These are phyloP conservation scores for Huso huso DNA, from an alignment of 2,797 vertebrate species.

Conservation along the genomic window DNA sequence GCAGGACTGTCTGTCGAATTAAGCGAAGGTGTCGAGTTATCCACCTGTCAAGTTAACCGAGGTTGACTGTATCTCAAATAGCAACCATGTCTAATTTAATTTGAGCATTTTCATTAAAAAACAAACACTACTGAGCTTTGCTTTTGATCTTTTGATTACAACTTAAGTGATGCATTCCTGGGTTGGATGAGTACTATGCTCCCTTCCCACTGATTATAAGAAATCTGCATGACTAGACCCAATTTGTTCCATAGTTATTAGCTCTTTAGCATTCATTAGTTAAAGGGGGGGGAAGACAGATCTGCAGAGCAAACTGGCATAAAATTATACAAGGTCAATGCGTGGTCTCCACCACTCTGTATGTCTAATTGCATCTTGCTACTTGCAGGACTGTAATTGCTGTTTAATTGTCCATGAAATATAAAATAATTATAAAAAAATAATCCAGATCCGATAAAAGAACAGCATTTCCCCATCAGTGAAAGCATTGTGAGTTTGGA, in stretches of 20 bases:
- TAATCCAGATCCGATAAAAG: slow-evolving; percentile 2
- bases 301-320: slow-evolving; percentile 13
- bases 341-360: neutral
- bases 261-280: slow-evolving; percentile 19
- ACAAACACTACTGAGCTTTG: too few species aligned
- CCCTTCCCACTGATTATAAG: slow-evolving; percentile 27
- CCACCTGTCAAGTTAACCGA: too few species aligned
- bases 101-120: too few species aligned
- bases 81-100: too few species aligned
- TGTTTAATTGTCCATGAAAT: slow-evolving; percentile 19
- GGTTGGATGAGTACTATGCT: neutral
- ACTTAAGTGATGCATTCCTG: too few species aligned
- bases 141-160: too few species aligned
- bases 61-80: too few species aligned
- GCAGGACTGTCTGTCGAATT: too few species aligned
- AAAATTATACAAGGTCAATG: slow-evolving; percentile 26
- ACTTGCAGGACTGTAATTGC: slow-evolving; percentile 19
- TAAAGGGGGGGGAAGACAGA: slow-evolving; percentile 16
- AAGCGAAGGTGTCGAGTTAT: too few species aligned
- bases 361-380: slow-evolving; percentile 14
- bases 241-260: slow-evolving; percentile 35
- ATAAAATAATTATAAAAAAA: too few species aligned
- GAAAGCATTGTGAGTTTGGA: neutral
- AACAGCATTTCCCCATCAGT: neutral
- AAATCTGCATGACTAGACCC: slow-evolving; percentile 30